These are phyloP conservation scores for Diachasma alloeum DNA, from an alignment of 1,140 invertebrate genomes.

Conservation along the genomic window DNA sequence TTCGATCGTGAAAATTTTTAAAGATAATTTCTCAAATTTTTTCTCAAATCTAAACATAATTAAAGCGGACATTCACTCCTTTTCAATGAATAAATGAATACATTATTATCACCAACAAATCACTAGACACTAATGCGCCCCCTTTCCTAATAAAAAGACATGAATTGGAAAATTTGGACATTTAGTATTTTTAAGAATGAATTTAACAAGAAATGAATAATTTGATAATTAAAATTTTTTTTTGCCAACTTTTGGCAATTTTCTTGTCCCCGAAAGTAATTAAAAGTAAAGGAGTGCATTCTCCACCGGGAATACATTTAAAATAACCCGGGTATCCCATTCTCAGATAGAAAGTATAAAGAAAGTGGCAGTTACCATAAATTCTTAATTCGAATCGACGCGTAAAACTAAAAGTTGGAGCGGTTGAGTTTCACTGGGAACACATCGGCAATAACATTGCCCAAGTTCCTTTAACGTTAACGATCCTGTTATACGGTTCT, in stretches of 20 bases:
- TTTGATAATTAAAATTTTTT: neutral
- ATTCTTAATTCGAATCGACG: constrained; percentile 65
- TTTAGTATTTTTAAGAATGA: neutral
- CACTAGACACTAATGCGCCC: no score
- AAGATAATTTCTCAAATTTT: no score
- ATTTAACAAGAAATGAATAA: neutral
- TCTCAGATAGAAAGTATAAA: constrained; percentile 38
- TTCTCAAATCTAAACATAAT: no score
- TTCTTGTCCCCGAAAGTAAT: neutral
- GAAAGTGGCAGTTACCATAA: constrained; percentile 58
- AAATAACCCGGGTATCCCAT: neutral
- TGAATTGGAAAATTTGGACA: no score
- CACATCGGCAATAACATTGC: constrained; percentile 64
- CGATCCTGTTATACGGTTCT: constrained; percentile 61
- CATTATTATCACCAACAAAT: no score
- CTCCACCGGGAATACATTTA: constrained; percentile 2
- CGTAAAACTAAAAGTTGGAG: constrained; percentile 66
- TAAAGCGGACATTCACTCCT: no score
- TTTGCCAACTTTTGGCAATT: neutral
- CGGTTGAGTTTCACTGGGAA: constrained; percentile 46
- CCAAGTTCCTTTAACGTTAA: constrained; percentile 64
- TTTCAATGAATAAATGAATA: no score
- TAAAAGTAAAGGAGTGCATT: neutral
- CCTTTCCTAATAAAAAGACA: no score
- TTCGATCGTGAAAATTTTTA: no score